Conservation (phyloP, 64 coral and sea anemone genomes). For the Montipora cactus region DNA sequence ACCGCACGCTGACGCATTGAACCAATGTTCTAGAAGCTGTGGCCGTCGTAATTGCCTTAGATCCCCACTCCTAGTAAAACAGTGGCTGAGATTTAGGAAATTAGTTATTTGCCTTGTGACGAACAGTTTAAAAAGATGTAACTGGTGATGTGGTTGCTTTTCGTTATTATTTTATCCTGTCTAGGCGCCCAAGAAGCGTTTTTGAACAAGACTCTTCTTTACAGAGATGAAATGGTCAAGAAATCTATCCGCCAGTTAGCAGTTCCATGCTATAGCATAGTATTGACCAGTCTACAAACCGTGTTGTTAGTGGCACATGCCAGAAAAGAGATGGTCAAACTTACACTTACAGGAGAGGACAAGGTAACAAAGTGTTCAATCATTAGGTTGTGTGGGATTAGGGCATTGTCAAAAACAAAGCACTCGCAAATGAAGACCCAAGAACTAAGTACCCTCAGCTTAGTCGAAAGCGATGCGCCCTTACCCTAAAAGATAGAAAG, state of each 20-base stretch:
- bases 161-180: background rate
- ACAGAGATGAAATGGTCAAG: conserved; percentile 90
- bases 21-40: no score
- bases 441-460: no score
- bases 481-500: no score
- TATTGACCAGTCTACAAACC: conserved; percentile 60
- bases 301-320: conserved; percentile 74
- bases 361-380: conserved; percentile 53
- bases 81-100: background rate
- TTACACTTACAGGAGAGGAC: conserved; percentile 49
- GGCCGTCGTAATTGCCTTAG: no score
- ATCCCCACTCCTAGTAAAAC: no score
- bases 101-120: background rate
- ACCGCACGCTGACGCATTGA: no score
- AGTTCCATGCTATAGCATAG: conserved; percentile 80
- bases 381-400: background rate
- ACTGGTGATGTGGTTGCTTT: background rate
- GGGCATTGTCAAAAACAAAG: background rate
- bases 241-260: conserved; percentile 69
- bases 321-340: conserved; percentile 76
- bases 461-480: no score
- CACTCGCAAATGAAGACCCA: no score
- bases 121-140: background rate
- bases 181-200: conserved; percentile 71
- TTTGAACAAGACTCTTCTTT: conserved; percentile 85